Conservation (phyloP, 2,797 vertebrate species). For the Acrossocheilus fasciatus region DNA sequence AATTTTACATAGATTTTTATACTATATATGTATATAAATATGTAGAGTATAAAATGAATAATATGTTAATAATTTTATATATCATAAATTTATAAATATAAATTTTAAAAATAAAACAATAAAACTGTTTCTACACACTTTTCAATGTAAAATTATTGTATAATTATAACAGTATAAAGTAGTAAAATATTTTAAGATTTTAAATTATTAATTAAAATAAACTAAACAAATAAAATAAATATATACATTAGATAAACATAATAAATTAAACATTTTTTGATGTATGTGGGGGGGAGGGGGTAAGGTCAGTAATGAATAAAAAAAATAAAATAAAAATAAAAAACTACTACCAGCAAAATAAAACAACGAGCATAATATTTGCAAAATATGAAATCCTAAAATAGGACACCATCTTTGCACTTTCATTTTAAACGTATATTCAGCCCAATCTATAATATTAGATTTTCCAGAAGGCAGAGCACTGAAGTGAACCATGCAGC, state of each 20-base stretch:
- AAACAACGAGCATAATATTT: background rate
- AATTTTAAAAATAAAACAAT: background rate
- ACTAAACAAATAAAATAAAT: background rate
- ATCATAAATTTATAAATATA: background rate
- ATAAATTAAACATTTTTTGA: too few relatives aligned
- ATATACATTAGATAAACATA: too few relatives aligned
- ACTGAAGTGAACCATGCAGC: background rate
- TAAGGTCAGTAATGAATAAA: background rate
- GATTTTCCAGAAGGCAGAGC: background rate
- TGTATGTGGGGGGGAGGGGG: too few relatives aligned
- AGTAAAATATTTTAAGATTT: background rate
- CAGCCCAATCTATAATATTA: background rate
- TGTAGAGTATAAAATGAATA: too few relatives aligned
- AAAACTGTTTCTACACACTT: background rate
- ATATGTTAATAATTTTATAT: too few relatives aligned
- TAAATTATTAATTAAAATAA: background rate
- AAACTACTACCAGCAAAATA: background rate
- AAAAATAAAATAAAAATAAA: background rate
- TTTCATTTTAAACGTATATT: background rate
- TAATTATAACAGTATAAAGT: background rate
- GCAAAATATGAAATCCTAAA: background rate
- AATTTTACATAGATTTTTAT: too few relatives aligned
- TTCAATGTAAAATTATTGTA: background rate
- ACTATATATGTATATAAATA: too few relatives aligned
- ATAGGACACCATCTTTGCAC: background rate